phyloP scores from a whole-genome alignment of 2,113 vertebrate species.

The Menura novaehollandiae region DNA sequence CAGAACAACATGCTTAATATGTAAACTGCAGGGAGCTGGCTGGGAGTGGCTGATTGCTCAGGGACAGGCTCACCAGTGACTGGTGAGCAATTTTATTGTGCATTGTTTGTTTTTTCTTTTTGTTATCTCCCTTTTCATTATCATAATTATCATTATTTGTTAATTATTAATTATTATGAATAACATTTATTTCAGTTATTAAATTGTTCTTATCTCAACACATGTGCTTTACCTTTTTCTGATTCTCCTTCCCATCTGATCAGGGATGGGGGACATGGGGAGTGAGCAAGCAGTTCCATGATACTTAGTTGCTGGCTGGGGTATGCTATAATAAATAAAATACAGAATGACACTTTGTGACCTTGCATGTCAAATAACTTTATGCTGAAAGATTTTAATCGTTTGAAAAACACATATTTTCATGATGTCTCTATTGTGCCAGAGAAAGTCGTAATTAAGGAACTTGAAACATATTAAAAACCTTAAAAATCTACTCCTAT shows the following conservation, averaged over 20 bases:
- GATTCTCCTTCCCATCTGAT: neutral
- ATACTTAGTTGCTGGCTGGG: neutral
- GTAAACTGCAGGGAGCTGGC: rapidly evolving
- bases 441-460: neutral
- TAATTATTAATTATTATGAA: neutral
- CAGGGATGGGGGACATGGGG: rapidly evolving
- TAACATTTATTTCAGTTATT: neutral
- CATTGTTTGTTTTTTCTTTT: neutral
- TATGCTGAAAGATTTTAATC: neutral
- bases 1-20: rapidly evolving
- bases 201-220: neutral
- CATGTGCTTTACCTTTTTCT: neutral
- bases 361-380: neutral
- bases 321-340: neutral
- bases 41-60: neutral
- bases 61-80: neutral
- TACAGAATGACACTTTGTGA: neutral
- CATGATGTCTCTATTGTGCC: neutral
- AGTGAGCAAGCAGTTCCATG: neutral
- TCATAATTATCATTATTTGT: neutral
- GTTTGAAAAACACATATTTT: neutral
- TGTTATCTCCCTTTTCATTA: neutral
- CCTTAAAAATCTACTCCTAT: neutral
- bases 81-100: neutral
- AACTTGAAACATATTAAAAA: neutral